Evolutionary conservation across 2,113 vertebrate species (phyloP).

Genomic region (Podarcis cretensis): DNA sequence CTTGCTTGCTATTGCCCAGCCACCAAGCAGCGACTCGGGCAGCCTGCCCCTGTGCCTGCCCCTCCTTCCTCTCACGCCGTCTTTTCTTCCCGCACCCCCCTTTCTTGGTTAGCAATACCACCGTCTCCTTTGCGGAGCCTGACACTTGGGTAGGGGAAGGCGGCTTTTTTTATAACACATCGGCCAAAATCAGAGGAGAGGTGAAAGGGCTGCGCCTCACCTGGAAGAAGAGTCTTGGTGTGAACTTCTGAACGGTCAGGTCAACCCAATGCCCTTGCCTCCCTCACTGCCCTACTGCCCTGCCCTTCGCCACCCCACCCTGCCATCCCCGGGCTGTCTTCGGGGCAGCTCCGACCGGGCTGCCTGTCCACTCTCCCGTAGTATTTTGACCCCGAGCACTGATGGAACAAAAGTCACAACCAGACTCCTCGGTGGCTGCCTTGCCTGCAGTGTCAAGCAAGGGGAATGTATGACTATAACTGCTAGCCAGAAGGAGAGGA

Average conservation of each 20-base stretch:
- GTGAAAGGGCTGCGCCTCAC: constrained; percentile 12
- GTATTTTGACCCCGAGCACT: not conserved
- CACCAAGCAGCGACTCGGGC: constrained; percentile 54
- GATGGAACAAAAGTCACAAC: not conserved
- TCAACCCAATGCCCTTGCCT: not conserved
- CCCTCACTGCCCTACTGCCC: not conserved
- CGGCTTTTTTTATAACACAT: not conserved
- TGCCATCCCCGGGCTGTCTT: no score
- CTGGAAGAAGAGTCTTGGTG: constrained; percentile 21
- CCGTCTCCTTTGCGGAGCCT: not conserved
- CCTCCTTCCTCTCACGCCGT: constrained; percentile 3
- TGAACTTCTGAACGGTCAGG: constrained; percentile 24
- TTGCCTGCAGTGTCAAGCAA: not conserved
- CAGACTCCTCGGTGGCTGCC: not conserved
- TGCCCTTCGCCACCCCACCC: no score
- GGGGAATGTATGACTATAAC: not conserved
- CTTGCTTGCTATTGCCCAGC: constrained; percentile 60
- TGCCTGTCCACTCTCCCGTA: not conserved
- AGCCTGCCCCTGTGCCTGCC: constrained; percentile 57
- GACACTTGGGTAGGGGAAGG: not conserved
- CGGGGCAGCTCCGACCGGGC: not conserved
- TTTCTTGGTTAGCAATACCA: constrained; percentile 53
- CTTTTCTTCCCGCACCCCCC: not conserved
- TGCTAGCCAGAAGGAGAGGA: not conserved
- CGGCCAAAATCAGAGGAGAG: constrained; percentile 15